phyloP scores from a whole-genome alignment of 2,888 invertebrate genomes.

The Chymomyza fuscimana region DNA sequence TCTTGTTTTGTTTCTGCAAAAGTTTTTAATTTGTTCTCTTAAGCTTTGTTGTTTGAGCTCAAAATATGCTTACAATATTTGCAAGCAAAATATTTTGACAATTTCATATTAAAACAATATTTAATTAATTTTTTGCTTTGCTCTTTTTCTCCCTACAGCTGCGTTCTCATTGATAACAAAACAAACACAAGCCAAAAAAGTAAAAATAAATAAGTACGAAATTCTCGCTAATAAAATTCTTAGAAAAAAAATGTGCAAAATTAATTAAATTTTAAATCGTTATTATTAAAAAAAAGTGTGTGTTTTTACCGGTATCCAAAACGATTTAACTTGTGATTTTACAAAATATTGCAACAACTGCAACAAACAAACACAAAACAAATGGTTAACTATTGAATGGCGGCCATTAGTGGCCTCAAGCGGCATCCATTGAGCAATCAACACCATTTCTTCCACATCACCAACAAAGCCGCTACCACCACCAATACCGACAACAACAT shows the following conservation, averaged over 20 bases:
- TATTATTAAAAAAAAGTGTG: background rate
- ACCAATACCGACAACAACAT: slow-evolving; percentile 29
- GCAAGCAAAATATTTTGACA: background rate
- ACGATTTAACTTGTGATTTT: slow-evolving; percentile 5
- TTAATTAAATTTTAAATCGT: slow-evolving; percentile 20
- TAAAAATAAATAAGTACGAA: slow-evolving; percentile 5
- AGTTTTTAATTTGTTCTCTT: slow-evolving; percentile 1
- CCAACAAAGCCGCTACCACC: slow-evolving; percentile 71
- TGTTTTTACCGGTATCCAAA: background rate
- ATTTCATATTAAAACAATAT: slow-evolving; percentile 1
- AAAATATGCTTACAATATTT: background rate
- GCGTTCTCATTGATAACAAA: background rate
- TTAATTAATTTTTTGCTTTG: background rate
- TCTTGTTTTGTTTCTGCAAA: slow-evolving; percentile 12
- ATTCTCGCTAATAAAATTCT: background rate
- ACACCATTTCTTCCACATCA: slow-evolving; percentile 64
- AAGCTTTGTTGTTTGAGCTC: background rate
- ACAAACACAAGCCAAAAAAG: background rate
- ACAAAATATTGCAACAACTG: slow-evolving; percentile 22
- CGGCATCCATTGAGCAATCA: slow-evolving; percentile 82
- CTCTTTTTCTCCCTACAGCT: background rate
- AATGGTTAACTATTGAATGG: slow-evolving; percentile 81
- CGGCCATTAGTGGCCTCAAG: slow-evolving; percentile 93
- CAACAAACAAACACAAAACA: slow-evolving; percentile 32
- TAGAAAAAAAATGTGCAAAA: slow-evolving; percentile 22